phyloP scores from a whole-genome alignment of 2,113 vertebrate genomes.

The Arizona elegans region DNA sequence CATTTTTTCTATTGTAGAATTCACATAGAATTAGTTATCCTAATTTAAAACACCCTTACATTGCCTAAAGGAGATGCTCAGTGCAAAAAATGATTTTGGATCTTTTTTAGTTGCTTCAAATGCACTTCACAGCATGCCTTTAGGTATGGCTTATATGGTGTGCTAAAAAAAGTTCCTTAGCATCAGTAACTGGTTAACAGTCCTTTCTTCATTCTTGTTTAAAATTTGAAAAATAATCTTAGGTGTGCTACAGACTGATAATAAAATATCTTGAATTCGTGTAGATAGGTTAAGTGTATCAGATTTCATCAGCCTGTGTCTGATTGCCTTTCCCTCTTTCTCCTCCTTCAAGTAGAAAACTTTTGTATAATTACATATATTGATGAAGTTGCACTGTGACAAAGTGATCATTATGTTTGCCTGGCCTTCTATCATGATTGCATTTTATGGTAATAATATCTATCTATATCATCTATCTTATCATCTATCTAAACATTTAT shows the following conservation, averaged over 20 bases:
- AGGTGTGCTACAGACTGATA: slow-evolving; percentile 49
- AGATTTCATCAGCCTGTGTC: background rate
- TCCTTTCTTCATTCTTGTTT: slow-evolving; percentile 27
- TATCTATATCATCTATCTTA: background rate
- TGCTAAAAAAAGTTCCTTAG: slow-evolving; percentile 36
- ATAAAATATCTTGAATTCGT: slow-evolving; percentile 33
- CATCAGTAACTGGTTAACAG: slow-evolving; percentile 36
- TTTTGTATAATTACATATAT: background rate
- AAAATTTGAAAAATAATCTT: background rate
- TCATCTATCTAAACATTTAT: background rate
- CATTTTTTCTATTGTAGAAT: background rate
- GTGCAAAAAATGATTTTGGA: background rate
- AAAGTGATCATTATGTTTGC: background rate
- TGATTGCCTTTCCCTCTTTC: background rate
- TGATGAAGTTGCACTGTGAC: background rate
- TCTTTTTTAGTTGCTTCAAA: background rate
- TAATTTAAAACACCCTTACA: background rate
- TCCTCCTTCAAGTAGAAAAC: slow-evolving; percentile 13
- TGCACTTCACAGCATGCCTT: background rate
- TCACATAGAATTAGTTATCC: background rate
- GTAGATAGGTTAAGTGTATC: slow-evolving; percentile 35
- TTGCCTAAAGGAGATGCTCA: background rate
- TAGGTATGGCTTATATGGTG: slow-evolving; percentile 31
- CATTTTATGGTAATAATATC: background rate
- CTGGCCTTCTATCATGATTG: background rate